Percentiles rank a stretch among this genome's conserved stretches.
Evolutionary conservation across 2,113 vertebrate genomes (phyloP).

Genomic region (Psophia crepitans): DNA sequence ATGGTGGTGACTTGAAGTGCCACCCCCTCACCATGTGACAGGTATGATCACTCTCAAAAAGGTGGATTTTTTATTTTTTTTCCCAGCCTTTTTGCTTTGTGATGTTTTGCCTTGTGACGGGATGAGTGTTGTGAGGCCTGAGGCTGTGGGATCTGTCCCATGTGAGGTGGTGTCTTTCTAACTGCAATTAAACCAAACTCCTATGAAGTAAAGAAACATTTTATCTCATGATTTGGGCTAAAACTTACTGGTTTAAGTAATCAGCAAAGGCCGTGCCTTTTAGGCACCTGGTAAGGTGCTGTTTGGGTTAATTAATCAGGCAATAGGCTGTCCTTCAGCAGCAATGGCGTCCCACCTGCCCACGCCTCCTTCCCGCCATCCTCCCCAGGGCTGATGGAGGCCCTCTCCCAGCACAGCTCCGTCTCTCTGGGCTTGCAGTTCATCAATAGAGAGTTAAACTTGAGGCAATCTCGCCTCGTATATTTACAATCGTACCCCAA

Average conservation of each 20-base stretch:
- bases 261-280: not conserved
- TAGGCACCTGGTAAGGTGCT: not conserved
- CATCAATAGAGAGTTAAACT: not conserved
- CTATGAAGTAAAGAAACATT: not conserved
- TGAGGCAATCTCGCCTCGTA: rapidly evolving
- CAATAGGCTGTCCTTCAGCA: not conserved
- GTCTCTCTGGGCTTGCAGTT: not conserved
- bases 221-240: not conserved
- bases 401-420: not conserved
- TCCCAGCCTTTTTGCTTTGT: not conserved
- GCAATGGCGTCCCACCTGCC: too few relatives aligned
- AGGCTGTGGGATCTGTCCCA: not conserved
- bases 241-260: not conserved
- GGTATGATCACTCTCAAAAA: not conserved
- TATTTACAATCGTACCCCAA: not conserved
- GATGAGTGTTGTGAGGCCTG: not conserved
- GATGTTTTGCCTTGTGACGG: not conserved
- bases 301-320: not conserved
- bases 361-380: not conserved
- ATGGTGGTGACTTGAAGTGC: rapidly evolving
- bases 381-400: not conserved
- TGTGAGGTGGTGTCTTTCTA: rapidly evolving
- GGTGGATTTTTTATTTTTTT: too few relatives aligned
- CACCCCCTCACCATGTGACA: not conserved
- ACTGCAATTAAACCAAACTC: not conserved